Conservation (phyloP, 2,888 invertebrate genomes). For the Flexamia atlantica region DNA sequence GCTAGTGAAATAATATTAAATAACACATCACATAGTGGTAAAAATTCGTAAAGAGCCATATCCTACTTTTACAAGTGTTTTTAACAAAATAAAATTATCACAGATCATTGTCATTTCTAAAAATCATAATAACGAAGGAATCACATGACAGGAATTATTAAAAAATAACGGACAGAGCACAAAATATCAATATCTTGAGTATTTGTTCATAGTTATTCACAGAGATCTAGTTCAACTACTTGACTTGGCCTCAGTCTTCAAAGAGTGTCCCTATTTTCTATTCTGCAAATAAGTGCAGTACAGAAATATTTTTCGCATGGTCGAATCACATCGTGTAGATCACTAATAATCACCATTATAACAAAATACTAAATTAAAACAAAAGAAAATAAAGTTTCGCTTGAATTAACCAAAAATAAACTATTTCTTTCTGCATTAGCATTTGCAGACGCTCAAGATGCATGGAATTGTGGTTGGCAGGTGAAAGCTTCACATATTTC, state of each 20-base stretch:
- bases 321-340: not conserved
- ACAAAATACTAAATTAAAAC: not conserved
- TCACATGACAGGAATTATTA: not conserved
- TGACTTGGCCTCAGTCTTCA: not conserved
- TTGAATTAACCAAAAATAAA: not conserved
- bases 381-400: not conserved
- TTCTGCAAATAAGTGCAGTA: not conserved
- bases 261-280: not conserved
- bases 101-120: slow-evolving; percentile 46
- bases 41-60: slow-evolving; percentile 80
- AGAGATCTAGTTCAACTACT: not conserved
- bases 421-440: not conserved
- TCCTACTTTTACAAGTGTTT: slow-evolving; percentile 37
- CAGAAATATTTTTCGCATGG: not conserved
- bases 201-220: not conserved
- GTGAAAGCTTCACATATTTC: slow-evolving; percentile 46
- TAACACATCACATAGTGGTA: slow-evolving; percentile 93
- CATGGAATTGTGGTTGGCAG: slow-evolving; percentile 40
- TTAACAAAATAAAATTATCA: slow-evolving; percentile 22
- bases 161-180: not conserved
- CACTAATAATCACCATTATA: not conserved
- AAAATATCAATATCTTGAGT: not conserved
- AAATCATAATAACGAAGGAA: slow-evolving; percentile 44
- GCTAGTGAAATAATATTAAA: slow-evolving; percentile 95
- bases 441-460: slow-evolving; percentile 48